Conservation (phyloP, 2,797 vertebrate genomes). For the Selene dorsalis region DNA sequence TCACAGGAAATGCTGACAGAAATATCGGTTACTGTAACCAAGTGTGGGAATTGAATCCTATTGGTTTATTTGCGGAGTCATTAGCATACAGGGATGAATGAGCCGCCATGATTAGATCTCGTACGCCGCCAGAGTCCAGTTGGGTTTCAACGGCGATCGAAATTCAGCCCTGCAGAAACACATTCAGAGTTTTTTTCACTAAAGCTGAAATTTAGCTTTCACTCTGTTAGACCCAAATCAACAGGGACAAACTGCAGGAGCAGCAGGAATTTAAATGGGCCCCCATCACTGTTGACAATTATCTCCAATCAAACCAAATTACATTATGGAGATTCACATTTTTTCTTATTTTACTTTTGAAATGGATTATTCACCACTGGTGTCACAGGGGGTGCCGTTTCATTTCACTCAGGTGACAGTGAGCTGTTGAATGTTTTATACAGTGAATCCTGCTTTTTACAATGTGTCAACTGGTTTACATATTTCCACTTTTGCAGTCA, state of each 20-base stretch:
- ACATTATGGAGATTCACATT: conserved; percentile 4
- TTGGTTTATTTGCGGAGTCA: conserved; percentile 74
- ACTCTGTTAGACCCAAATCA: neutral
- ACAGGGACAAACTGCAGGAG: conserved; percentile 1
- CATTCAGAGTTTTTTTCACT: neutral
- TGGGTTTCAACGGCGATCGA: conserved; percentile 51
- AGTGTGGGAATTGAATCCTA: conserved; percentile 80
- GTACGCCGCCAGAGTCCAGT: conserved; percentile 50
- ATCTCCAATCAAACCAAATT: conserved; percentile 2
- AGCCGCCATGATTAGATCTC: conserved; percentile 69
- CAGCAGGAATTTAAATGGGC: neutral
- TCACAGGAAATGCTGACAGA: conserved; percentile 82
- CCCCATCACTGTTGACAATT: neutral
- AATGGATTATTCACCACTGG: conserved; percentile 24
- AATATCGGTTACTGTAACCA: conserved; percentile 88
- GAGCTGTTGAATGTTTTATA: conserved; percentile 3
- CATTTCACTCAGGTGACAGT: conserved; percentile 7
- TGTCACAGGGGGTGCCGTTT: conserved; percentile 19
- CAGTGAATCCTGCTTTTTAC: neutral
- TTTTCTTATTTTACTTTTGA: neutral
- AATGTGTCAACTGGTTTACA: conserved; percentile 15
- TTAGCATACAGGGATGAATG: conserved; percentile 80
- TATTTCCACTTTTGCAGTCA: conserved; percentile 15
- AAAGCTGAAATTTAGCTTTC: conserved; percentile 8
- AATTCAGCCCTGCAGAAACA: conserved; percentile 32